Evolutionary conservation across 2,888 invertebrate species (phyloP), one percentile per base, ranked within the genome.

Genomic region (Amorpha juglandis): DNA sequence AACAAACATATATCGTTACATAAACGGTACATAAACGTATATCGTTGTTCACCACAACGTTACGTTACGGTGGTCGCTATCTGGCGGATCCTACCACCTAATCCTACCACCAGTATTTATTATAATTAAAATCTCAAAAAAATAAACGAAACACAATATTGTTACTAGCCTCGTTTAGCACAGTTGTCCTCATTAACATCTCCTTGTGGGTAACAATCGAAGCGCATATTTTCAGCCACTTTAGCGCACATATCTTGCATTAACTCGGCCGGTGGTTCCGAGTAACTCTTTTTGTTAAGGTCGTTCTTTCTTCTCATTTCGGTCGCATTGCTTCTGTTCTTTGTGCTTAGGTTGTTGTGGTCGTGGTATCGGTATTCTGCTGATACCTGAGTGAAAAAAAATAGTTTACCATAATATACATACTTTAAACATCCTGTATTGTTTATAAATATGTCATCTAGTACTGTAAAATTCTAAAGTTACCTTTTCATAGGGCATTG

Each of bases 201-300:
- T 9, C 87, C 81, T 79, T 95, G 95, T 0, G 97, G 97, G 77
- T 94, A 95, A 78, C 97, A 97, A 79, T 97, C 97, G 76, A 96
- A 96, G 68, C 95, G 92, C 72, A 93, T 86, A 6, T 83, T 81
- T 64, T 95, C 94, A 0, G 84, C 78, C 0, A 95, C 76, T 38
- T 80, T 78, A 0, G 79, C 78, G 75, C 95, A 95, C 71, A 94
- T 78, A 0, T 88, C 87, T n/a, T 74, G 78, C 64, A 87, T 68
- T 4, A 86, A 78, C 48, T 87, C 88, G 0, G 81, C 73, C 0
- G 86, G 79, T 0, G 86, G 74, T 38, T 89, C 86, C 0, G 76
- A 71, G 64, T 80, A 87, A 45, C 77, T 89, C 77, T 88, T 89
- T 74, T 87, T 90, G 58, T 83, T 81, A 0, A 80, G 73, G 1